A percentile compares a stretch with the other conserved stretches of the same genome.
Conservation (phyloP, 2,797 vertebrate genomes). For the Pogoniulus pusillus region DNA sequence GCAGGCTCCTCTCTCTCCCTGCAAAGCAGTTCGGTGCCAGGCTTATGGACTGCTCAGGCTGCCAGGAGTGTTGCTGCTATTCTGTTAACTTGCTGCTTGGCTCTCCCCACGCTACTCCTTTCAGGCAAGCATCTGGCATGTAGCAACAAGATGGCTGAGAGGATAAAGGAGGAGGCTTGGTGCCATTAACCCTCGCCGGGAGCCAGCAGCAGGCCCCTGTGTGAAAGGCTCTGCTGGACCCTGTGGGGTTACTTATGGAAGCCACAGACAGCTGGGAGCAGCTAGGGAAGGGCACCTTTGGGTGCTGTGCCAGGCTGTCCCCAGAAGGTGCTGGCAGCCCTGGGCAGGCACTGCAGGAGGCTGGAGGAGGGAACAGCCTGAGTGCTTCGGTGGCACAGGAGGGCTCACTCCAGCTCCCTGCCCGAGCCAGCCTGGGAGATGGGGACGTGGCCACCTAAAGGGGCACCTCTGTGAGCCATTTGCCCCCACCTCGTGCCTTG, state of each 20-base stretch:
- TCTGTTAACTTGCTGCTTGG: slow-evolving; percentile 69
- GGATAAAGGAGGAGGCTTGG: slow-evolving; percentile 65
- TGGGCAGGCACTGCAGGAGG: fast-evolving
- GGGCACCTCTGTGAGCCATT: background rate
- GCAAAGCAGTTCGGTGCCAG: slow-evolving; percentile 57
- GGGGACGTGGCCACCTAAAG: background rate
- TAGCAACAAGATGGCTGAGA: slow-evolving; percentile 65
- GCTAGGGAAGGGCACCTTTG: background rate
- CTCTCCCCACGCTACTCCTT: slow-evolving; percentile 67
- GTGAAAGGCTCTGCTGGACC: background rate
- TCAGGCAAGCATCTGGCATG: slow-evolving; percentile 68
- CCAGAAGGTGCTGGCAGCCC: background rate
- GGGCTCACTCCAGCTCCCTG: background rate
- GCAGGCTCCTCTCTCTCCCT: slow-evolving; percentile 38
- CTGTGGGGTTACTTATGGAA: background rate
- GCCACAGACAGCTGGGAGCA: background rate
- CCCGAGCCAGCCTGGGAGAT: background rate
- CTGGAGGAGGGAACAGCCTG: background rate
- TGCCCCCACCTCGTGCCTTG: fast-evolving
- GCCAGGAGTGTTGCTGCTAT: slow-evolving; percentile 67
- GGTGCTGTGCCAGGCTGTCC: background rate
- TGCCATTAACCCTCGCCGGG: slow-evolving; percentile 56
- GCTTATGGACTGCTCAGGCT: slow-evolving; percentile 67
- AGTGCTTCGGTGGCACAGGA: background rate
- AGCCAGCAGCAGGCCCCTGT: slow-evolving; percentile 40